Evolutionary conservation across 35 echinoderm and acorn worm genomes (phyloP).

Genomic region (Nesometra sesokonis): DNA sequence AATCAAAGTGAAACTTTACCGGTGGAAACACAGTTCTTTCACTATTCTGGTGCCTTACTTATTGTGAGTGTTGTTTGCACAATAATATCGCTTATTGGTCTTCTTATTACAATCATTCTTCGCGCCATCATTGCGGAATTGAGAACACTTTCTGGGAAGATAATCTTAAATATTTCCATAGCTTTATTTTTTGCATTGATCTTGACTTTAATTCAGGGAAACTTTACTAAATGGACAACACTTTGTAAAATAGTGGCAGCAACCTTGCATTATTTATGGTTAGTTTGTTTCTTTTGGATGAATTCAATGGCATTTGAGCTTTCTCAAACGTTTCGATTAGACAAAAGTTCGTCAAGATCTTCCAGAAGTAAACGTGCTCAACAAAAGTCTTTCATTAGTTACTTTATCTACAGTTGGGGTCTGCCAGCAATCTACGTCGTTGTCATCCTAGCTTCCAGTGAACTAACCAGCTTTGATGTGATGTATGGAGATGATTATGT

Average conservation of each 20-base stretch:
- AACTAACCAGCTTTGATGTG: not conserved
- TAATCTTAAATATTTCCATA: not conserved
- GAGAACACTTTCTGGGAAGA: not conserved
- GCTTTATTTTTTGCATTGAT: not conserved
- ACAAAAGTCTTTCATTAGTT: not conserved
- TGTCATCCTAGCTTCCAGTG: not conserved
- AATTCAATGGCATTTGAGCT: not conserved
- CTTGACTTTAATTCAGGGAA: not conserved
- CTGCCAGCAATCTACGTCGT: not conserved
- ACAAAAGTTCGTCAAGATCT: not conserved
- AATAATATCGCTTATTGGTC: not conserved
- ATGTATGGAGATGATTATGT: not conserved
- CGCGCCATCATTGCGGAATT: not conserved
- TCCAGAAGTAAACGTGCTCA: not conserved
- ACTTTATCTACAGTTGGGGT: not conserved
- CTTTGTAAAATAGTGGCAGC: not conserved
- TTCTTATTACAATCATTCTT: not conserved
- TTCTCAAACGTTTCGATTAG: not conserved
- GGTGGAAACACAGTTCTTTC: not conserved
- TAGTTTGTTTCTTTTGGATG: not conserved
- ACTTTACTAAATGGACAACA: not conserved
- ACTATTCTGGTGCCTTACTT: not conserved
- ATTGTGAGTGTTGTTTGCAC: not conserved
- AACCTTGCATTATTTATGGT: not conserved
- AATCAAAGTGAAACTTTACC: not conserved